phyloP scores from a whole-genome alignment of 2,113 vertebrate species.

The Colossoma macropomum region DNA sequence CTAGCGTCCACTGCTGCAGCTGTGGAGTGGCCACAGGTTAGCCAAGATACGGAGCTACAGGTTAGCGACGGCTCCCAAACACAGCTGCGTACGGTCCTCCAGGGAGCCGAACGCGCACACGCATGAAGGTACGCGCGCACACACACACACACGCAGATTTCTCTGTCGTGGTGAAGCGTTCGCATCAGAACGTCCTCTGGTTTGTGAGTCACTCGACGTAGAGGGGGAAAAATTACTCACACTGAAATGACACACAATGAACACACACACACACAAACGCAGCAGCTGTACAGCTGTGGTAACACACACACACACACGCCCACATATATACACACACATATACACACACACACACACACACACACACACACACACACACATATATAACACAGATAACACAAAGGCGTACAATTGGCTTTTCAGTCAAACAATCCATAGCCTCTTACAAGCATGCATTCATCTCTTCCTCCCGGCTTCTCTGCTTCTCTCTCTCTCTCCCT shows the following conservation, averaged over 20 bases:
- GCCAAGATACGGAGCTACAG: slow-evolving; percentile 4
- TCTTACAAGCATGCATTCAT: slow-evolving; percentile 67
- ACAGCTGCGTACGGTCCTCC: neutral
- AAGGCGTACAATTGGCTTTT: slow-evolving; percentile 70
- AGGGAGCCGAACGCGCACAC: neutral
- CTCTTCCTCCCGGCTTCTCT: slow-evolving; percentile 45
- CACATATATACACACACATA: slow-evolving; percentile 42
- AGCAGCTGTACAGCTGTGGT: slow-evolving; percentile 25
- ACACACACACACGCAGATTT: slow-evolving; percentile 45
- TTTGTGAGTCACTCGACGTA: neutral
- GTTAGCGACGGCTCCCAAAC: neutral
- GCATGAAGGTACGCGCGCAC: slow-evolving; percentile 59
- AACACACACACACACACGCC: slow-evolving; percentile 39
- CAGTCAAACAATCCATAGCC: slow-evolving; percentile 62
- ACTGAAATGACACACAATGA: slow-evolving; percentile 10
- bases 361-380: slow-evolving; percentile 38
- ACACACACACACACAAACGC: slow-evolving; percentile 51
- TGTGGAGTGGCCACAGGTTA: neutral
- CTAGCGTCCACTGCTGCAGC: neutral
- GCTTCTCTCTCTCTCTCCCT: slow-evolving; percentile 24
- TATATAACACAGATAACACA: slow-evolving; percentile 56
- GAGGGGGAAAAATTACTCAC: neutral
- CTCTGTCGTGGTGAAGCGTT: neutral
- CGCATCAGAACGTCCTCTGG: neutral
- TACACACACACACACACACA: slow-evolving; percentile 36